Conservation (phyloP, 1,140 invertebrate genomes). For the Prorops nasuta region DNA sequence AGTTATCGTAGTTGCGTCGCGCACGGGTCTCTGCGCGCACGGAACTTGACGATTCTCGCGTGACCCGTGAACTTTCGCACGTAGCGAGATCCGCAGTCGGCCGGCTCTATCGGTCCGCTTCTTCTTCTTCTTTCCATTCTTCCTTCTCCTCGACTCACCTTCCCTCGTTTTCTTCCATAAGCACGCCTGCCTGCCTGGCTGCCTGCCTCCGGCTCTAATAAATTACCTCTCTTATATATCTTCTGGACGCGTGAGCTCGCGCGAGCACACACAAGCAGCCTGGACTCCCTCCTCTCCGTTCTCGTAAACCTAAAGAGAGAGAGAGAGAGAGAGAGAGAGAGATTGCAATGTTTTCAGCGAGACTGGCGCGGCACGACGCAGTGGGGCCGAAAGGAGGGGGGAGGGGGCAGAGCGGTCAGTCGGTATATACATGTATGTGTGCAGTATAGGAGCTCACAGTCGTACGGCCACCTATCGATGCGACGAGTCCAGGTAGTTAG, state of each 20-base stretch:
- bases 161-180: constrained; percentile 5
- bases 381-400: too few species aligned
- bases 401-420: too few species aligned
- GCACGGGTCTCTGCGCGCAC: too few species aligned
- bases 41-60: constrained; percentile 29
- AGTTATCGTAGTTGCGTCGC: too few species aligned
- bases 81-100: constrained; percentile 36
- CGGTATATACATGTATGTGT: too few species aligned
- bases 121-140: too few species aligned
- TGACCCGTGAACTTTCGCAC: constrained; percentile 46
- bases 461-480: not conserved
- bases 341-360: too few species aligned
- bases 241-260: constrained; percentile 17
- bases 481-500: not conserved
- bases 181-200: constrained; percentile 27
- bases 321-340: too few species aligned
- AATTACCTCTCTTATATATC: constrained; percentile 43
- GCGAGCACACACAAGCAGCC: too few species aligned
- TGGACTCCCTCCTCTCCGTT: constrained; percentile 1
- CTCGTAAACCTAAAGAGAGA: too few species aligned
- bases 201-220: constrained; percentile 40
- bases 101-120: constrained; percentile 6
- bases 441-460: too few species aligned
- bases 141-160: not conserved
- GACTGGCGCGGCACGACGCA: too few species aligned